A percentile compares a stretch with the other conserved stretches of the same genome.
phyloP scores from a whole-genome alignment of 2,888 invertebrate genomes.

The Vanessa cardui region DNA sequence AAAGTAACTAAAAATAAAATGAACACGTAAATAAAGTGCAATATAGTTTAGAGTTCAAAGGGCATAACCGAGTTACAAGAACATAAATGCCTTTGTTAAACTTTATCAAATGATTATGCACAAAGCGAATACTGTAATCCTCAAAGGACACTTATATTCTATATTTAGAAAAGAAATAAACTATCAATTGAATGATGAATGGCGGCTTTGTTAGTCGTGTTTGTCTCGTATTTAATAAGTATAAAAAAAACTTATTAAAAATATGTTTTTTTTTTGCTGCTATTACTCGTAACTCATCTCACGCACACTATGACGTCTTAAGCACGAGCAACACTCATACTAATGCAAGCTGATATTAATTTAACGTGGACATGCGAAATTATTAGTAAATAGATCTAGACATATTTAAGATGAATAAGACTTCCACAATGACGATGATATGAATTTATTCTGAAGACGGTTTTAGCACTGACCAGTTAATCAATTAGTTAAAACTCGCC shows the following conservation, averaged over 20 bases:
- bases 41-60: background rate
- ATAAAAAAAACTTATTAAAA: no score
- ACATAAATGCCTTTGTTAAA: conserved; percentile 10
- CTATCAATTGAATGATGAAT: background rate
- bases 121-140: conserved; percentile 13
- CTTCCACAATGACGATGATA: no score
- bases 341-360: no score
- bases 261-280: background rate
- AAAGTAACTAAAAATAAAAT: background rate
- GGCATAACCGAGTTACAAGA: background rate
- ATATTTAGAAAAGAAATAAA: background rate
- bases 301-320: no score
- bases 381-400: no score
- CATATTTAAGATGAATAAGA: no score
- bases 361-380: no score
- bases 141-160: conserved; percentile 10
- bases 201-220: background rate
- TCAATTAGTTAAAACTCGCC: no score
- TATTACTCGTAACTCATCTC: background rate
- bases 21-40: background rate
- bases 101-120: conserved; percentile 19
- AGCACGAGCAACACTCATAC: no score
- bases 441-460: no score
- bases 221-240: background rate
- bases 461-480: no score